Evolutionary conservation across 2,113 vertebrate genomes (phyloP).

Genomic region (Solea senegalensis): DNA sequence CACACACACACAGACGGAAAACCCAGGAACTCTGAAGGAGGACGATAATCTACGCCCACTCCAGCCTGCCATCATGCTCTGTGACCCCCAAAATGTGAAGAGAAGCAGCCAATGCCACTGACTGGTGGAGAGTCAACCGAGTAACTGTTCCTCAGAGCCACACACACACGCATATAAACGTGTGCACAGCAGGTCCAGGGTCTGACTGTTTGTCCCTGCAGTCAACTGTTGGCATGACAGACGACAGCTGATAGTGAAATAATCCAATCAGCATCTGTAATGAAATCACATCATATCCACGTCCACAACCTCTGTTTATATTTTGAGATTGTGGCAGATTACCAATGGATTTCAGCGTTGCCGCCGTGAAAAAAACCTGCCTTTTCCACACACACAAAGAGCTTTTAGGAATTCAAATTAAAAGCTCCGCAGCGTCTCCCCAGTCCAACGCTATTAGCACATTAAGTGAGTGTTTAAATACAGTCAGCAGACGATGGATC

Average conservation of each 20-base stretch:
- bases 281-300: background rate
- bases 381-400: constrained; percentile 51
- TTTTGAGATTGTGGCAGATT: constrained; percentile 30
- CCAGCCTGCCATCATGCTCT: constrained; percentile 25
- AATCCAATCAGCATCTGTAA: constrained; percentile 5
- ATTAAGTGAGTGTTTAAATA: constrained; percentile 72
- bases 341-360: constrained; percentile 14
- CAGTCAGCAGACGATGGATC: constrained; percentile 70
- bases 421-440: constrained; percentile 48
- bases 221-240: background rate
- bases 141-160: constrained; percentile 6
- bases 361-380: constrained; percentile 51
- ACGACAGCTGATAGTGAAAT: background rate
- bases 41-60: constrained; percentile 57
- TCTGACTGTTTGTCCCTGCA: background rate
- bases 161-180: constrained; percentile 7
- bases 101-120: background rate
- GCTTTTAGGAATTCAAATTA: constrained; percentile 52
- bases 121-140: constrained; percentile 34
- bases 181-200: background rate
- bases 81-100: constrained; percentile 30
- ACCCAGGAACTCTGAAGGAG: constrained; percentile 54
- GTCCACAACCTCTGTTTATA: constrained; percentile 16
- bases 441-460: constrained; percentile 65
- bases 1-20: constrained; percentile 26